These are phyloP conservation scores for Temnothorax nylanderi DNA, from an alignment of 1,140 invertebrate species.

Conservation along the genomic window DNA sequence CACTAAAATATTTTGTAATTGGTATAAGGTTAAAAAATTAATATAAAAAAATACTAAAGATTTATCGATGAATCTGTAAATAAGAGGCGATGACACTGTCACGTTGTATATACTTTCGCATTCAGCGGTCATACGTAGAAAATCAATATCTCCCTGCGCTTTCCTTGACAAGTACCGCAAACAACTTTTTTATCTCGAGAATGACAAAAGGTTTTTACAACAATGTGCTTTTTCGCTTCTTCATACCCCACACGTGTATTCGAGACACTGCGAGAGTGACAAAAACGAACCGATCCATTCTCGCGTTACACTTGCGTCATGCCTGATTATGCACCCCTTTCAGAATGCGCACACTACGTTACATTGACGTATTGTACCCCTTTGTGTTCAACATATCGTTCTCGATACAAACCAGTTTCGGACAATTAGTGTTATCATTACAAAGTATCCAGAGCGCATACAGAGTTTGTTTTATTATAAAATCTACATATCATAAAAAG, in stretches of 20 bases:
- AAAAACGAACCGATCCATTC: slow-evolving; percentile 31
- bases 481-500: not conserved
- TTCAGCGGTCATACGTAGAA: not conserved
- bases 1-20: not conserved
- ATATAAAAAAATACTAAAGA: not conserved
- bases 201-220: slow-evolving; percentile 38
- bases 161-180: slow-evolving; percentile 35
- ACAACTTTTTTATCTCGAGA: slow-evolving; percentile 36
- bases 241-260: not conserved
- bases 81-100: not conserved
- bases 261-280: not conserved
- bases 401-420: slow-evolving; percentile 1
- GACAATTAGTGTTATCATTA: slow-evolving; percentile 11
- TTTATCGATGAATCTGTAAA: not conserved
- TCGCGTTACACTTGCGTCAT: slow-evolving; percentile 27
- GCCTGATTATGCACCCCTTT: slow-evolving; percentile 54
- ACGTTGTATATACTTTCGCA: not conserved
- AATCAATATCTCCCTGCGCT: slow-evolving; percentile 39
- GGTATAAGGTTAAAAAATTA: not conserved
- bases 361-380: not conserved
- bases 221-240: slow-evolving; percentile 31
- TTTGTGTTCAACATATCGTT: slow-evolving; percentile 38
- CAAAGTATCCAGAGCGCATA: not conserved
- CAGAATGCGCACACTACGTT: slow-evolving; percentile 9
- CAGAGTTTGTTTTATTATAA: slow-evolving; percentile 7